A percentile compares a stretch with the other conserved stretches of the same genome.
phyloP scores from a whole-genome alignment of 2,113 vertebrate species.

The Chunga burmeisteri region DNA sequence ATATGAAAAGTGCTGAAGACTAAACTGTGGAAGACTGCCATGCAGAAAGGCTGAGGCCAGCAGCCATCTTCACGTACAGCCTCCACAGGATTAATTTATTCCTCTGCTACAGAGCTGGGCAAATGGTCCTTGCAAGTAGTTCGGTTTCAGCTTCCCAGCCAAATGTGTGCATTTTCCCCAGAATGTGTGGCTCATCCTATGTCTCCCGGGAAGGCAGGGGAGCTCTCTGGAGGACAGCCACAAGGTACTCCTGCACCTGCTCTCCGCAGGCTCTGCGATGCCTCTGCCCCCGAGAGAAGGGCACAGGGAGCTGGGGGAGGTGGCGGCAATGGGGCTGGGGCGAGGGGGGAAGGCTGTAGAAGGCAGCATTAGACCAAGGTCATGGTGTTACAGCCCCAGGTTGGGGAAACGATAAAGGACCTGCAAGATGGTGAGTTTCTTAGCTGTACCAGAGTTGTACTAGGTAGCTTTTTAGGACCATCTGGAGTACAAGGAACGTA shows the following conservation, averaged over 20 bases:
- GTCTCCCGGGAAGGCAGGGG: background rate
- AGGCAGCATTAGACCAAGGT: background rate
- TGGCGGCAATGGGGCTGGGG: fast-evolving
- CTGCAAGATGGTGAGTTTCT: background rate
- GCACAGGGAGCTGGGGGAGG: fast-evolving
- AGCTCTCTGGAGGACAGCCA: background rate
- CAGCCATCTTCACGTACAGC: fast-evolving
- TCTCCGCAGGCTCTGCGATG: background rate
- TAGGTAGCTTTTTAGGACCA: background rate
- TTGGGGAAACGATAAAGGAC: background rate
- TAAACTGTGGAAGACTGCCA: background rate
- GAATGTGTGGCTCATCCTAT: background rate
- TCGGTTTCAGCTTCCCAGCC: background rate
- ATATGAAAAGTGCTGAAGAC: background rate
- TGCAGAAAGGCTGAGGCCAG: background rate
- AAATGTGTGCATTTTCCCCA: background rate
- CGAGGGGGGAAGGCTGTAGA: background rate
- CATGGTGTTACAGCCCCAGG: background rate
- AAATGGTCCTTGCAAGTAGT: background rate
- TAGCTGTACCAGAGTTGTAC: background rate
- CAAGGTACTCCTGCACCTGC: background rate
- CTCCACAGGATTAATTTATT: background rate
- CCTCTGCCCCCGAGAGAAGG: background rate
- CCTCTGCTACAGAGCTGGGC: background rate
- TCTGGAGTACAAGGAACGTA: background rate